These are phyloP conservation scores for Psettodes erumei DNA, from an alignment of 2,113 vertebrate species.

Conservation along the genomic window DNA sequence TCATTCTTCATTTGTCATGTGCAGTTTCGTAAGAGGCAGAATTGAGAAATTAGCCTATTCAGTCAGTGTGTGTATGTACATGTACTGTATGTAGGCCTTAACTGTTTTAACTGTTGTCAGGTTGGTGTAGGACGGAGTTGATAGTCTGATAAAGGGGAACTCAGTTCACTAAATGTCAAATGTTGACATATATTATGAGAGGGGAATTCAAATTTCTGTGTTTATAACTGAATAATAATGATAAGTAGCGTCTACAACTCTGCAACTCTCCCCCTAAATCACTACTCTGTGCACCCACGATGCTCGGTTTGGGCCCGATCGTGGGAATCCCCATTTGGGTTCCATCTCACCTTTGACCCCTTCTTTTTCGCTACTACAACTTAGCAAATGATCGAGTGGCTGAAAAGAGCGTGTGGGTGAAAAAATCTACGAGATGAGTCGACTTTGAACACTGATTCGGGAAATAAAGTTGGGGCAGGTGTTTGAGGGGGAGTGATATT, in stretches of 20 bases:
- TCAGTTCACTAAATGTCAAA: constrained; percentile 15
- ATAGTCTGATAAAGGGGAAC: constrained; percentile 42
- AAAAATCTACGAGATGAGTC: constrained; percentile 11
- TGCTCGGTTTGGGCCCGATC: not conserved
- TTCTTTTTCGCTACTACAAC: constrained; percentile 24
- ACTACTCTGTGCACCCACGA: not conserved
- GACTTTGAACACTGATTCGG: not conserved
- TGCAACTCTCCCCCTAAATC: not conserved
- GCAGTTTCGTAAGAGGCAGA: not conserved
- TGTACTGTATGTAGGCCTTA: not conserved
- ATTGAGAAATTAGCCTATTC: not conserved
- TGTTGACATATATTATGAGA: constrained; percentile 2
- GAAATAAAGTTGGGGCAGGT: constrained; percentile 43
- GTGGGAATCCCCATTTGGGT: constrained; percentile 37
- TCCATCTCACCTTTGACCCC: constrained; percentile 47
- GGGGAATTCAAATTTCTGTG: constrained; percentile 23
- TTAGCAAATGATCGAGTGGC: constrained; percentile 20
- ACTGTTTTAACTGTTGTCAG: not conserved
- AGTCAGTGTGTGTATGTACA: not conserved
- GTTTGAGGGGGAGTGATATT: constrained; percentile 25
- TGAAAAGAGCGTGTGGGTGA: constrained; percentile 27
- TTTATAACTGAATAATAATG: not conserved
- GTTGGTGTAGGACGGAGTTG: constrained; percentile 8
- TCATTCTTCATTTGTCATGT: not conserved
- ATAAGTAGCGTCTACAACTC: too few species aligned